Evolutionary conservation across 2,797 vertebrate genomes (phyloP).

Genomic region (Poecile montanus): DNA sequence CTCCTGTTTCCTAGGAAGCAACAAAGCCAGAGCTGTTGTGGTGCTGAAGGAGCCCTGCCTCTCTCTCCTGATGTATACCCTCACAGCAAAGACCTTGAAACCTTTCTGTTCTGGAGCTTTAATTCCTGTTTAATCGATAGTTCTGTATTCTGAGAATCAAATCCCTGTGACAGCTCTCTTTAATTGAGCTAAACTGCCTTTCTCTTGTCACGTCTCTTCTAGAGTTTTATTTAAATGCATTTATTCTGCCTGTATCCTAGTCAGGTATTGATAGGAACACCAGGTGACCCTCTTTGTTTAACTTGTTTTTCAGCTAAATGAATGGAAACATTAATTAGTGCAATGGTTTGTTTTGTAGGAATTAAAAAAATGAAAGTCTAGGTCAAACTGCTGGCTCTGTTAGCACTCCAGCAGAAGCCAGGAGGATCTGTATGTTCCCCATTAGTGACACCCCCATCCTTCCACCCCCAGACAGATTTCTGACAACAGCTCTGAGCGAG

Average conservation of each 20-base stretch:
- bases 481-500: not conserved
- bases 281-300: slow-evolving; percentile 60
- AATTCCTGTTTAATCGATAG: slow-evolving; percentile 55
- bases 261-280: slow-evolving; percentile 24
- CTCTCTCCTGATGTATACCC: slow-evolving; percentile 33
- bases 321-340: slow-evolving; percentile 55
- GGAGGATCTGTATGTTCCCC: slow-evolving; percentile 46
- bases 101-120: slow-evolving; percentile 53
- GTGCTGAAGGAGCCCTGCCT: not conserved
- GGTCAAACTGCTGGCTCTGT: slow-evolving; percentile 12
- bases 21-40: slow-evolving; percentile 22
- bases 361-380: not conserved
- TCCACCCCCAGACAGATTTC: slow-evolving; percentile 26
- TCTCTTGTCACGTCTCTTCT: slow-evolving; percentile 56
- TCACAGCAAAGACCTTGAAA: slow-evolving; percentile 54
- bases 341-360: not conserved
- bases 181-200: slow-evolving; percentile 59
- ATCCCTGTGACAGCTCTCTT: slow-evolving; percentile 54
- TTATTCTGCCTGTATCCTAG: slow-evolving; percentile 28
- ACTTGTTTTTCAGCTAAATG: slow-evolving; percentile 51
- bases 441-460: slow-evolving; percentile 14
- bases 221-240: slow-evolving; percentile 39
- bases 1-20: slow-evolving; percentile 60
- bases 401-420: not conserved
- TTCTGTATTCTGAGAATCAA: slow-evolving; percentile 57